These are phyloP conservation scores for Temnothorax ravouxi DNA, from an alignment of 2,888 invertebrate genomes.

Conservation along the genomic window DNA sequence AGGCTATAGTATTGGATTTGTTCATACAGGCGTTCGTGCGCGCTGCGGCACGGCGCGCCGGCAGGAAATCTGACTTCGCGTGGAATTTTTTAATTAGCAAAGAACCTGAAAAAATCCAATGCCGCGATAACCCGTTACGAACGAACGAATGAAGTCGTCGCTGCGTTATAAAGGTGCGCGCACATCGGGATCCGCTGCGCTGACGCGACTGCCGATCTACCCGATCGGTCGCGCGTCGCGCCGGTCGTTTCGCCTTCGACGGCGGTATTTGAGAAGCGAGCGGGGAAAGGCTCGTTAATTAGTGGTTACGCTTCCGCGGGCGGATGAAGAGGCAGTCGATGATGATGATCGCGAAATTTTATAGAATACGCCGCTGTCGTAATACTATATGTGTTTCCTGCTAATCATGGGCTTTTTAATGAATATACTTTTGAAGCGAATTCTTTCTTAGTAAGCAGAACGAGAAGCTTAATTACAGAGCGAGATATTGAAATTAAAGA, in stretches of 20 bases:
- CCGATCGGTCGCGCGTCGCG: conserved; percentile 2
- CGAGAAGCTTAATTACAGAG: conserved; percentile 19
- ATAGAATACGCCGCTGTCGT: conserved; percentile 5
- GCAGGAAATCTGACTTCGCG: conserved; percentile 80
- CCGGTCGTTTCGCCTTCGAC: conserved; percentile 22
- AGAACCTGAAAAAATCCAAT: conserved; percentile 78
- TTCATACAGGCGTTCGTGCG: conserved; percentile 63
- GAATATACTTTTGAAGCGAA: not conserved
- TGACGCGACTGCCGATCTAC: conserved; percentile 16
- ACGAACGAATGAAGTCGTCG: conserved; percentile 67
- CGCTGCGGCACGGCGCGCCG: conserved; percentile 54
- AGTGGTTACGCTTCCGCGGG: conserved; percentile 18
- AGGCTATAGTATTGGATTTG: conserved; percentile 72
- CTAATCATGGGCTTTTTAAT: conserved; percentile 9
- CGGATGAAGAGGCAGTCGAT: conserved; percentile 11
- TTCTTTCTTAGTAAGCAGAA: conserved; percentile 7
- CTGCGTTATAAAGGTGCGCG: conserved; percentile 45
- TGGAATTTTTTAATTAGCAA: conserved; percentile 85
- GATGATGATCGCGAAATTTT: conserved; percentile 35
- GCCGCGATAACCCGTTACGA: conserved; percentile 64
- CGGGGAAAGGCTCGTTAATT: conserved; percentile 34
- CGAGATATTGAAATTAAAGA: not conserved
- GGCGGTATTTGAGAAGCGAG: conserved; percentile 38
- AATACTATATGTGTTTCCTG: not conserved
- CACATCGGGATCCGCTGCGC: not conserved